Evolutionary conservation across 2,888 invertebrate species (phyloP).

Genomic region (Pachymerium ferrugineum): DNA sequence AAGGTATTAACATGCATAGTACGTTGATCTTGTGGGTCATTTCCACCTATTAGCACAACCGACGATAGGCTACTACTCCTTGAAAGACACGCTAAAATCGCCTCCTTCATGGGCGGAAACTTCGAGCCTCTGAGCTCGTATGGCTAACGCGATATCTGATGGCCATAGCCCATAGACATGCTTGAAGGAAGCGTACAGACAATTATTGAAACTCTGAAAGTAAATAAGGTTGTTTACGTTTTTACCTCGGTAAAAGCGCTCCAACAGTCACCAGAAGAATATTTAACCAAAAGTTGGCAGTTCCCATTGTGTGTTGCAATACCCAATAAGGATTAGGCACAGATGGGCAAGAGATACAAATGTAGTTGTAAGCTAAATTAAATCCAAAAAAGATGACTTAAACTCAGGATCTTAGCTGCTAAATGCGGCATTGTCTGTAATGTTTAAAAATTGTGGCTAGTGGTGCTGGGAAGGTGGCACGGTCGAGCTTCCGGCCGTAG

Average conservation of each 20-base stretch:
- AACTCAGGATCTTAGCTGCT: constrained; percentile 67
- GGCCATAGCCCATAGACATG: constrained; percentile 66
- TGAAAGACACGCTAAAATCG: constrained; percentile 33
- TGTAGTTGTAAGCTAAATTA: constrained; percentile 74
- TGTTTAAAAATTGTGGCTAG: no score
- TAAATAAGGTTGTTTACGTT: no score
- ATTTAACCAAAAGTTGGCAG: constrained; percentile 74
- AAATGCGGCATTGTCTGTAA: constrained; percentile 79
- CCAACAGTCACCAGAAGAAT: constrained; percentile 68
- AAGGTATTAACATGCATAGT: constrained; percentile 2
- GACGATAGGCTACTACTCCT: constrained; percentile 32
- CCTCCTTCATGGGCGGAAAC: not conserved
- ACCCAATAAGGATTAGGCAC: constrained; percentile 85
- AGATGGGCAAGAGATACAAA: constrained; percentile 73
- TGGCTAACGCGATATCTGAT: constrained; percentile 66
- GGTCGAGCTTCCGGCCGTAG: no score
- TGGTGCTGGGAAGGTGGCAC: no score
- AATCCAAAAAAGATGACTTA: constrained; percentile 75
- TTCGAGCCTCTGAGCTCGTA: constrained; percentile 50
- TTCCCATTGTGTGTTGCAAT: constrained; percentile 66
- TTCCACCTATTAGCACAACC: constrained; percentile 30
- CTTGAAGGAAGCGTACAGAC: constrained; percentile 63
- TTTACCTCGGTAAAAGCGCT: constrained; percentile 62
- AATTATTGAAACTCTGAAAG: no score
- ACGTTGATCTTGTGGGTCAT: not conserved